Conservation (phyloP, 2,113 vertebrate species). For the Lontra canadensis region DNA sequence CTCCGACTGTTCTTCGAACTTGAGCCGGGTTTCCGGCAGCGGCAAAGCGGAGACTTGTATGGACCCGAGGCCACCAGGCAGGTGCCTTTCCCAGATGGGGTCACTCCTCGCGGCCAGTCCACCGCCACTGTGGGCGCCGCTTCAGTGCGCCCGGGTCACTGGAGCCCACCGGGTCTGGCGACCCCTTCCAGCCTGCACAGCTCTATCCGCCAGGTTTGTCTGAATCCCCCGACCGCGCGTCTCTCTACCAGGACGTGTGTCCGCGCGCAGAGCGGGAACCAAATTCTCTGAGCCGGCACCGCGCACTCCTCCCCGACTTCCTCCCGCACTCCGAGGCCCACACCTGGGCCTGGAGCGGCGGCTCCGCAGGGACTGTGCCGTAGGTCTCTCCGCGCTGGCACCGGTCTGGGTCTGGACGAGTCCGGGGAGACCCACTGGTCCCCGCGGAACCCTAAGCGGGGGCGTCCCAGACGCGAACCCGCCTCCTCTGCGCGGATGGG, state of each 20-base stretch:
- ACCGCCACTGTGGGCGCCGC: neutral
- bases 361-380: neutral
- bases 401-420: neutral
- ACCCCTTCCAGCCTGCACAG: neutral
- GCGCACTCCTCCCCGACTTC: neutral
- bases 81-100: neutral
- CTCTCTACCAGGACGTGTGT: accelerated
- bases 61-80: neutral
- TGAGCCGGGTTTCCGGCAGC: neutral
- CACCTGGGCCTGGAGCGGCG: neutral
- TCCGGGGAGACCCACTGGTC: neutral
- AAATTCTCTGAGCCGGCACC: accelerated
- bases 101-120: neutral
- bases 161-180: neutral
- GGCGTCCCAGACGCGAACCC: neutral
- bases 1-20: neutral
- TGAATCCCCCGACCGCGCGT: accelerated
- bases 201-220: neutral
- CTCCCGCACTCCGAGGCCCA: neutral
- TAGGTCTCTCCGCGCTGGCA: accelerated
- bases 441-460: neutral
- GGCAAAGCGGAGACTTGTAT: neutral
- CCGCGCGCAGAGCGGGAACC: accelerated
- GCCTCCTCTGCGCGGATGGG: neutral
- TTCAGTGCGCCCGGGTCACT: neutral